A percentile compares a stretch with the other conserved stretches of the same genome.
Conservation (phyloP, 2,888 invertebrate species). For the Acleris emargana region DNA sequence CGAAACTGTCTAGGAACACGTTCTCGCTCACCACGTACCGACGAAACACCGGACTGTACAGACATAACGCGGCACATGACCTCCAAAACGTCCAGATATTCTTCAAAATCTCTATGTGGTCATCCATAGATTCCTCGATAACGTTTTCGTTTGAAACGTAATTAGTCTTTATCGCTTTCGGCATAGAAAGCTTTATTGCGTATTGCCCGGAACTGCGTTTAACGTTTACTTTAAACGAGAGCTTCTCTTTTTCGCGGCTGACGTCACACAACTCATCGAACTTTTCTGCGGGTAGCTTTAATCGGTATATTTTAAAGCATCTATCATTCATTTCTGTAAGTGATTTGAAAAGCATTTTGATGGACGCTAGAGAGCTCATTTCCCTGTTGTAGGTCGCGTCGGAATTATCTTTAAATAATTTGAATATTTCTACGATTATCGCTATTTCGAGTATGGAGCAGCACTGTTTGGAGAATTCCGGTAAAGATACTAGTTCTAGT, state of each 20-base stretch:
- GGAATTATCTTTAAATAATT: conserved; percentile 64
- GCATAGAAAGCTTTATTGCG: conserved; percentile 46
- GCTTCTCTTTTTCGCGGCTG: conserved; percentile 53
- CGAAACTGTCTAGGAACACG: conserved; percentile 65
- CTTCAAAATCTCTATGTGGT: conserved; percentile 66
- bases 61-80: conserved; percentile 75
- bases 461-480: conserved; percentile 83
- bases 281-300: conserved; percentile 59
- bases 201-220: conserved; percentile 39
- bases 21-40: conserved; percentile 65
- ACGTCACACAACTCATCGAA: conserved; percentile 64
- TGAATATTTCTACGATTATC: conserved; percentile 84
- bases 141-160: conserved; percentile 45
- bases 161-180: conserved; percentile 47
- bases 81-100: conserved; percentile 78
- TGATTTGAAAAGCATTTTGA: conserved; percentile 73
- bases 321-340: conserved; percentile 66
- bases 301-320: conserved; percentile 64
- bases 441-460: conserved; percentile 85
- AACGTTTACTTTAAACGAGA: conserved; percentile 43
- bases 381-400: conserved; percentile 63
- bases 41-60: conserved; percentile 83
- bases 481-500: conserved; percentile 77
- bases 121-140: conserved; percentile 51
- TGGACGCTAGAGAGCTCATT: conserved; percentile 66